Evolutionary conservation across 2,797 vertebrate genomes (phyloP), one percentile per base, ranked within the genome.

Genomic region (Sebastes taczanowskii): DNA sequence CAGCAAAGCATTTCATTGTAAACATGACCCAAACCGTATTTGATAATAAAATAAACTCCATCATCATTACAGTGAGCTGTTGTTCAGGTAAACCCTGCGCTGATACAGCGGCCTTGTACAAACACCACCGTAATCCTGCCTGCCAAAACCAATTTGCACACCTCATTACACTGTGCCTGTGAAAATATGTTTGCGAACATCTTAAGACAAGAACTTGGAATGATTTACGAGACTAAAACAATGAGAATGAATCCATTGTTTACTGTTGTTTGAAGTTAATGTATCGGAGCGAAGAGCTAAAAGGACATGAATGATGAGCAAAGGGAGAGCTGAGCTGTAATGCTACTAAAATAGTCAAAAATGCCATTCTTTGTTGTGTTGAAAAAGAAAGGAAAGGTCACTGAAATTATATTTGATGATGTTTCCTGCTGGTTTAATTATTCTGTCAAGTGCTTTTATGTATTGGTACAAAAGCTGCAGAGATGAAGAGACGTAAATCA

Each of bases 181-280:
- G 70, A 78, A 84, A 84, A 87, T 77, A 69, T 72, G 62, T 88
- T 74, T 59, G 73, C 74, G 77, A 83, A 85, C 77, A 86, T 80
- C 79, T 82, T 71, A 84, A 86, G 77, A 89, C 68, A 73, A 88
- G 83, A 84, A 91, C 70, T 71, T 29, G 38, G 11, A 72, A 79
- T 85, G 89, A 89, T 92, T 89, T 86, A 90, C 85, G 91, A 84
- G 79, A 30, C 82, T 65, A 69, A 91, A 81, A 79, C 74, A 87
- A 87, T 46, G 32, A 76, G 64, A 81, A 86, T 83, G 13, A 86
- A 92, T 90, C 58, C 56, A 68, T 61, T 82, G 84, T 84, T 79
- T 77, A 71, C 78, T 55, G 46, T 35, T 75, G 69, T 85, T 61
- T 88, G 74, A 91, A 87, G 85, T 74, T 76, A 86, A 82, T 83